Base-by-base conservation (phyloP, 1,140 invertebrate species). In the Phthorimaea operculella region DNA sequence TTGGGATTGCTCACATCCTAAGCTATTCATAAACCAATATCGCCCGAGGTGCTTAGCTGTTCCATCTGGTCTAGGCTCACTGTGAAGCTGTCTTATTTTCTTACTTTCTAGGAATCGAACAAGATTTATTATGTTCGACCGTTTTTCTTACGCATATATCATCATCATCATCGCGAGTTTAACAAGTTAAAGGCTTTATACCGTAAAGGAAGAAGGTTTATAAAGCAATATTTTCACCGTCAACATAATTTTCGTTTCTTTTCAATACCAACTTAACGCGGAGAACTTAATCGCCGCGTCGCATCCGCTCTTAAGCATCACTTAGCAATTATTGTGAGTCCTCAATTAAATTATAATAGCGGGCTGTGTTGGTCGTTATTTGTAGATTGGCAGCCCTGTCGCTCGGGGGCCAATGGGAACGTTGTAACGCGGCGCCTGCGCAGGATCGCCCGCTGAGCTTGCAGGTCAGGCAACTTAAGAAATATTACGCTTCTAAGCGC, bases 401-500 rank as follows among this genome's bases (percentile, higher is more conserved):
- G 72, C 77, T 74, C 52, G 63, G 66, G 55, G 74, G 76, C 70
- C 77, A 72, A 75, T 79, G 62, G 69, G 62, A 65, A 73, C 67
- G 70, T 68, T 80, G 79, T 83, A 78, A 54, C 55, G 66, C 69
- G 76, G 80, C 78, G 78, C 78, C 76, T 81, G 74, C 54, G 63
- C 72, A 72, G 57, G 64, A 67, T 70, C 76, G 68, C 80, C 77
- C 69, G 76, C 76, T 75, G 76, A 59, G 78, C 59, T 47, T 47
- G 44, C 44, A 47, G 44, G n/a, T 47, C 15, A 47, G 16, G 1
- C 44, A 47, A 47, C 16, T 14, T 47, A 15, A 47, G 16, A 15
- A 39, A n/a, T 39, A 39, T 39, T 39, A 39, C 36, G n/a, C 3
- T 9, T 39, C 36, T 39, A 39, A 39, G n/a, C 36, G 36, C 36